A percentile compares a stretch with the other conserved stretches of the same genome.
These are phyloP conservation scores for Crocodylus rhombifer DNA, from an alignment of 2,797 vertebrate species.

Conservation along the genomic window DNA sequence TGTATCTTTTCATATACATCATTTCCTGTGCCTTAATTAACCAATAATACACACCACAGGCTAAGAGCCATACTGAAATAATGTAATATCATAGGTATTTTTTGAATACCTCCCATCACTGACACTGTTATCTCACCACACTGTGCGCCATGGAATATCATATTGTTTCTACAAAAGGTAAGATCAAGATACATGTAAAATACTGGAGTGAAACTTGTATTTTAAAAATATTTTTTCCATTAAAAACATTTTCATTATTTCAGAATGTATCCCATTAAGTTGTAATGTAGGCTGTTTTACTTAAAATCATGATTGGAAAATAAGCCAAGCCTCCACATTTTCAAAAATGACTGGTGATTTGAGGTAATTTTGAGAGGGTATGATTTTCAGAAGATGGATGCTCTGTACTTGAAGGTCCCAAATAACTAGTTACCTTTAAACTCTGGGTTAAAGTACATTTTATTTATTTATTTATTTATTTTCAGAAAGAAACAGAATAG, in stretches of 20 bases:
- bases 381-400: neutral
- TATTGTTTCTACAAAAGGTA: neutral
- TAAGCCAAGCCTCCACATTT: neutral
- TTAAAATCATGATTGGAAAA: neutral
- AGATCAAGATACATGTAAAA: neutral
- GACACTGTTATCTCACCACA: neutral
- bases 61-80: constrained; percentile 37
- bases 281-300: neutral
- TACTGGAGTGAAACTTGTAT: neutral
- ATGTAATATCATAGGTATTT: constrained; percentile 43
- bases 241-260: neutral
- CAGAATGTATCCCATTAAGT: neutral
- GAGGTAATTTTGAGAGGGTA: neutral
- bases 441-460: neutral
- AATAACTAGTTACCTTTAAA: neutral
- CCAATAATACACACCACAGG: constrained; percentile 50
- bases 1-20: constrained; percentile 64
- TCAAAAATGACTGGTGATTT: neutral
- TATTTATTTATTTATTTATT: neutral
- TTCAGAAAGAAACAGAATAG: constrained; percentile 12
- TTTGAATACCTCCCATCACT: neutral
- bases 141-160: neutral
- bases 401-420: neutral
- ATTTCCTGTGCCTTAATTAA: constrained; percentile 71
- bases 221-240: neutral